Conservation (phyloP, 2,797 vertebrate genomes). For the Brotula barbata region DNA sequence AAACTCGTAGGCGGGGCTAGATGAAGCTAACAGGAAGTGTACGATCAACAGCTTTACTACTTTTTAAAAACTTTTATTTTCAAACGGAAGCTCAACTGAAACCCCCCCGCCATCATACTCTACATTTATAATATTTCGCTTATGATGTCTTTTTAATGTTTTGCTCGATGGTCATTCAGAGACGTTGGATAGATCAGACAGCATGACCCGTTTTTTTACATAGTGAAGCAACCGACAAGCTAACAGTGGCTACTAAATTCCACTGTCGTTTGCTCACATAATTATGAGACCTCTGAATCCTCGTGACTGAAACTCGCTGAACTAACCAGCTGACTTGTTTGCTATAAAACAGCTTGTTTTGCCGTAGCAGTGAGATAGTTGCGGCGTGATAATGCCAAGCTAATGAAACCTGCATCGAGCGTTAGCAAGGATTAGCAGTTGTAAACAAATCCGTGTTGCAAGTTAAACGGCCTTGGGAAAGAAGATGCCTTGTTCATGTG, state of each 20-base stretch:
- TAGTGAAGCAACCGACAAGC: slow-evolving; percentile 61
- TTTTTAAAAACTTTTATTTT: slow-evolving; percentile 56
- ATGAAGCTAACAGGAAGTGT: slow-evolving; percentile 41
- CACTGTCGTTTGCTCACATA: slow-evolving; percentile 50
- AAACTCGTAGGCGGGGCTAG: slow-evolving; percentile 11
- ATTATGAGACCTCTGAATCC: slow-evolving; percentile 8
- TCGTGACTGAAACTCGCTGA: slow-evolving; percentile 7
- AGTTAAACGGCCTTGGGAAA: slow-evolving; percentile 3
- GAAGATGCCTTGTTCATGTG: slow-evolving; percentile 92
- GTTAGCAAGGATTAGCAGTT: slow-evolving; percentile 7
- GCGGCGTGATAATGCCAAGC: slow-evolving; percentile 26
- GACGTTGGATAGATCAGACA: fast-evolving
- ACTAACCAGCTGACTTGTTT: not conserved
- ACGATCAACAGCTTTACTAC: slow-evolving; percentile 8
- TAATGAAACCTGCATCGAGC: slow-evolving; percentile 23
- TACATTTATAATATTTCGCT: fast-evolving
- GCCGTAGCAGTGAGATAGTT: not conserved
- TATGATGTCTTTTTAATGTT: not conserved
- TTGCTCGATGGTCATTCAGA: not conserved
- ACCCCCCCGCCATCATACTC: not conserved
- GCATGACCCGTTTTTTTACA: slow-evolving; percentile 70
- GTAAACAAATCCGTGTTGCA: slow-evolving; percentile 13
- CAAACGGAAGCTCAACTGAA: not conserved
- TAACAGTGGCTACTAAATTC: slow-evolving; percentile 43
- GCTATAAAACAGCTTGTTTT: fast-evolving